Percentiles rank a stretch among this genome's conserved stretches.
Evolutionary conservation across 2,888 invertebrate species (phyloP).

Genomic region (Sminthurides aquaticus): DNA sequence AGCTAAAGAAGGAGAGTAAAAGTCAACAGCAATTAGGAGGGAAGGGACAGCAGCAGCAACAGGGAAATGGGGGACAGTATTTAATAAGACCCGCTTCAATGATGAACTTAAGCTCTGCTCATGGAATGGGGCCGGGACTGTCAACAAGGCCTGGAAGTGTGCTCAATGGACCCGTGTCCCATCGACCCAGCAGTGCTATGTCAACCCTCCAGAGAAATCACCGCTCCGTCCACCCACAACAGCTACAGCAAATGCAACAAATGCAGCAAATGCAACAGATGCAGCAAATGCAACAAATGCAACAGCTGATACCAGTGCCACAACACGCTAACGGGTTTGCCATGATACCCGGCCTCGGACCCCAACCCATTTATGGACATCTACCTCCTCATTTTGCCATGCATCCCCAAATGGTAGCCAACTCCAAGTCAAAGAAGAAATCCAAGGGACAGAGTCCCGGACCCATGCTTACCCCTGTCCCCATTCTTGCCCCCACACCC

Average conservation of each 20-base stretch:
- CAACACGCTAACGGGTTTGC: conserved; percentile 32
- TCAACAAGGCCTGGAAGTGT: conserved; percentile 38
- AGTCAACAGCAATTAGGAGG: conserved; percentile 43
- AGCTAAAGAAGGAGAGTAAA: conserved; percentile 48
- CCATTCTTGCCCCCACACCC: conserved; percentile 41
- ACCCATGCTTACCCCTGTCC: conserved; percentile 39
- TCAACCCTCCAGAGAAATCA: conserved; percentile 40
- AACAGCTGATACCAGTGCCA: conserved; percentile 42
- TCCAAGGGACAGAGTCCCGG: conserved; percentile 19
- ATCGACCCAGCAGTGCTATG: conserved; percentile 43
- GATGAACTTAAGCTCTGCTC: conserved; percentile 41
- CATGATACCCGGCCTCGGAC: conserved; percentile 30
- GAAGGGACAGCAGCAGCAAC: conserved; percentile 19
- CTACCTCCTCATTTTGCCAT: conserved; percentile 42
- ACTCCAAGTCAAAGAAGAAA: conserved; percentile 38
- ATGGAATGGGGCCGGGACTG: conserved; percentile 25
- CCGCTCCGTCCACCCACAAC: conserved; percentile 27
- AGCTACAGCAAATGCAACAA: conserved; percentile 24
- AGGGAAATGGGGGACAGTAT: conserved; percentile 25
- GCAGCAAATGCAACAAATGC: conserved; percentile 17
- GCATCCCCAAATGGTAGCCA: conserved; percentile 40
- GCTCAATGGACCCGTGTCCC: conserved; percentile 39
- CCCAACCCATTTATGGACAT: conserved; percentile 42
- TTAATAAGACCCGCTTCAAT: conserved; percentile 42
- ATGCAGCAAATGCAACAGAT: conserved; percentile 40